phyloP scores from a whole-genome alignment of 1,140 invertebrate species.

The Ylistrum balloti region DNA sequence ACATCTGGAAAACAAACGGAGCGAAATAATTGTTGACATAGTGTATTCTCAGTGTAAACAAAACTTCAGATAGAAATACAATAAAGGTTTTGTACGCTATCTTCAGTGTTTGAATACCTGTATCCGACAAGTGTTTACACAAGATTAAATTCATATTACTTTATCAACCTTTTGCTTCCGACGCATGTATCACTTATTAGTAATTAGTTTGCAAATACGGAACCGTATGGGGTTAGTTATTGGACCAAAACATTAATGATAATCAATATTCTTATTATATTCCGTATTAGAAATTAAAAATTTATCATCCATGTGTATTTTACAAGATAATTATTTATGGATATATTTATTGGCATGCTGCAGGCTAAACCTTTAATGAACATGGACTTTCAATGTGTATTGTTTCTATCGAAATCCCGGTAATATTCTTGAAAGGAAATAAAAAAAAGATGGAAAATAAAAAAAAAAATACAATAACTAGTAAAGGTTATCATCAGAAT shows the following conservation, averaged over 20 bases:
- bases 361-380: background rate
- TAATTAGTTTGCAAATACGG: background rate
- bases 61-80: background rate
- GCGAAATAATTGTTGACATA: conserved; percentile 26
- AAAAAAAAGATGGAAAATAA: too few relatives aligned
- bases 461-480: background rate
- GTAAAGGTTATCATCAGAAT: background rate
- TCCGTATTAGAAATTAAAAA: background rate
- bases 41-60: background rate
- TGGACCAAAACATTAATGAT: background rate
- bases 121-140: background rate
- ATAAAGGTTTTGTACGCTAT: background rate
- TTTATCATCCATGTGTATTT: background rate
- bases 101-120: background rate
- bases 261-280: background rate
- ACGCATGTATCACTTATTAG: background rate
- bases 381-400: background rate
- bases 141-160: background rate
- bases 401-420: background rate
- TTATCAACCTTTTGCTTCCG: background rate
- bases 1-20: background rate
- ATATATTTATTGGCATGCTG: background rate
- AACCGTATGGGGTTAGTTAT: background rate
- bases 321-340: too few relatives aligned
- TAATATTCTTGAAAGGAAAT: background rate